Conservation (phyloP, 2,888 invertebrate species). For the Napeogenes sylphis region DNA sequence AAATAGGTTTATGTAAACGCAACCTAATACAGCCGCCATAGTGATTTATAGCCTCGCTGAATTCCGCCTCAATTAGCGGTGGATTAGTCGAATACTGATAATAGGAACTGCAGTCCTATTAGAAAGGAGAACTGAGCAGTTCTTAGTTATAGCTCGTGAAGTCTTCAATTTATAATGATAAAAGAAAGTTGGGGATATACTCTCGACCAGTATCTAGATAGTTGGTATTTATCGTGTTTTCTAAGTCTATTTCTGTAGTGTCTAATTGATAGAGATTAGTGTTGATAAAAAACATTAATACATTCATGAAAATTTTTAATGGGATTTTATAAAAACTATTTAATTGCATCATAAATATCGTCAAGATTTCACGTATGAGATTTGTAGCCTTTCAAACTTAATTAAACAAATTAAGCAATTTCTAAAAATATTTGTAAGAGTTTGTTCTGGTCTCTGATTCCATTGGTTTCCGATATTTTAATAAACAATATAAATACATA, state of each 20-base stretch:
- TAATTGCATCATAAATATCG: constrained; percentile 4
- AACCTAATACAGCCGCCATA: constrained; percentile 15
- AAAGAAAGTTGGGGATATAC: not conserved
- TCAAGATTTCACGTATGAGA: not conserved
- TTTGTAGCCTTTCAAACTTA: not conserved
- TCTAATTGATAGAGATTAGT: too few relatives aligned
- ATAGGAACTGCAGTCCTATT: not conserved
- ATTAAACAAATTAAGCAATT: not conserved
- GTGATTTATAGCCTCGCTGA: constrained; percentile 31
- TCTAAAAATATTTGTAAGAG: not conserved
- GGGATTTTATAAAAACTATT: not conserved
- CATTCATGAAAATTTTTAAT: not conserved
- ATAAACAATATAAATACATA: too few relatives aligned
- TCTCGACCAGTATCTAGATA: not conserved
- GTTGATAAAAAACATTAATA: too few relatives aligned
- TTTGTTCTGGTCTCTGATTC: too few relatives aligned
- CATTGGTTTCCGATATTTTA: too few relatives aligned
- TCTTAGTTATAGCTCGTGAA: constrained; percentile 1
- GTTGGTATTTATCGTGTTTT: not conserved
- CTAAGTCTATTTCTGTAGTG: too few relatives aligned
- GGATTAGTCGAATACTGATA: constrained; percentile 5
- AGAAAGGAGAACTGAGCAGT: not conserved
- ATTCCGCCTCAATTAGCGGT: constrained; percentile 32
- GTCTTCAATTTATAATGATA: constrained; percentile 2
- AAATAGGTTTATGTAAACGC: not conserved